phyloP scores from a whole-genome alignment of 2,113 vertebrate genomes.

The Antidorcas marsupialis region DNA sequence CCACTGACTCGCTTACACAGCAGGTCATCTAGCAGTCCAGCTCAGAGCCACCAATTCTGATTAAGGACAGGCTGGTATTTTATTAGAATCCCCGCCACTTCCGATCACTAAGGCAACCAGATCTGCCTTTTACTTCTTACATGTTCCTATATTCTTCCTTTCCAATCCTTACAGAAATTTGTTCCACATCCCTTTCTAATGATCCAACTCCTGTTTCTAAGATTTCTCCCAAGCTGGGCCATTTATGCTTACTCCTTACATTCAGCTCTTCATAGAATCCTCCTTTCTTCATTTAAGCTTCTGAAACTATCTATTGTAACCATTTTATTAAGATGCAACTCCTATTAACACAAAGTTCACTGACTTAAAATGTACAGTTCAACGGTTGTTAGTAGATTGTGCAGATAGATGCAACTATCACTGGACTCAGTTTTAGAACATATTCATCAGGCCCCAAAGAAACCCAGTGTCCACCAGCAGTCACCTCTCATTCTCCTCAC shows the following conservation, averaged over 20 bases:
- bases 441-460: not conserved
- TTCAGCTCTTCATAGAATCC: not conserved
- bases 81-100: constrained; percentile 25
- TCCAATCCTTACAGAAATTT: constrained; percentile 25
- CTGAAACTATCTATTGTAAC: not conserved
- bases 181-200: not conserved
- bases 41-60: constrained; percentile 15
- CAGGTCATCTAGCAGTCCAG: not conserved
- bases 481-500: not conserved
- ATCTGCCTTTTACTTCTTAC: not conserved
- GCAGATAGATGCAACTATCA: not conserved
- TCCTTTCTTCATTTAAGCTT: constrained; percentile 12
- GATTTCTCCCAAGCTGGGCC: not conserved
- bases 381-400: not conserved
- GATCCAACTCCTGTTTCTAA: not conserved
- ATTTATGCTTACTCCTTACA: not conserved
- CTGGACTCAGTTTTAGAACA: not conserved
- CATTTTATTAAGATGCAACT: constrained; percentile 8
- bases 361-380: not conserved
- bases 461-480: not conserved
- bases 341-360: not conserved
- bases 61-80: not conserved
- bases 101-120: not conserved
- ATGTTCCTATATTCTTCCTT: not conserved
- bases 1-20: not conserved